Evolutionary conservation across 2,888 invertebrate genomes (phyloP).

Genomic region (Elmis aenea): DNA sequence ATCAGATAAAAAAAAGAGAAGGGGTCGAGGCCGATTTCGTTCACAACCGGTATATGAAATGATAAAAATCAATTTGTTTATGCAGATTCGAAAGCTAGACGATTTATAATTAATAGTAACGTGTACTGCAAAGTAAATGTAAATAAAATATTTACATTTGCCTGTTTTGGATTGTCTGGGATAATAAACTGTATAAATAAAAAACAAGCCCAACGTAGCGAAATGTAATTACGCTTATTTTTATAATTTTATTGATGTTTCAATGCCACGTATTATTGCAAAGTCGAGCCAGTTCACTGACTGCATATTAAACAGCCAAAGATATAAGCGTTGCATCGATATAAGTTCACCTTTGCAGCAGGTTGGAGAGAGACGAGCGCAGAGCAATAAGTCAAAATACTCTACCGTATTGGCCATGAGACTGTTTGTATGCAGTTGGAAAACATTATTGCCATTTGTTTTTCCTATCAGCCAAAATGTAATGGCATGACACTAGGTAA

Average conservation of each 20-base stretch:
- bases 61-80: no score
- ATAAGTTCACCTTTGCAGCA: slow-evolving; percentile 23
- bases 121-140: no score
- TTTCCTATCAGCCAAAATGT: slow-evolving; percentile 9
- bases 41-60: no score
- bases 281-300: slow-evolving; percentile 40
- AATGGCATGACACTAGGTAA: not conserved
- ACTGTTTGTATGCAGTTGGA: slow-evolving; percentile 29
- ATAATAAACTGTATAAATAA: slow-evolving; percentile 11
- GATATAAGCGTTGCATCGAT: slow-evolving; percentile 29
- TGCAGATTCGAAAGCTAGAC: no score
- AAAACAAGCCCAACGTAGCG: slow-evolving; percentile 16
- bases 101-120: no score
- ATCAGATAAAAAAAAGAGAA: no score
- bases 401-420: slow-evolving; percentile 37
- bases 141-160: no score
- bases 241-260: slow-evolving; percentile 40
- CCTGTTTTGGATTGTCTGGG: slow-evolving; percentile 13
- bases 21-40: no score
- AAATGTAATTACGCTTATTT: slow-evolving; percentile 37
- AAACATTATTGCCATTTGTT: slow-evolving; percentile 25
- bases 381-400: slow-evolving; percentile 36
- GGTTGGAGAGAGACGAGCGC: slow-evolving; percentile 24
- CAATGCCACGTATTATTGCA: slow-evolving; percentile 40
- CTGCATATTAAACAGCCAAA: slow-evolving; percentile 38